Conservation (phyloP, 2,888 invertebrate species). For the Caenorhabditis sp. region DNA sequence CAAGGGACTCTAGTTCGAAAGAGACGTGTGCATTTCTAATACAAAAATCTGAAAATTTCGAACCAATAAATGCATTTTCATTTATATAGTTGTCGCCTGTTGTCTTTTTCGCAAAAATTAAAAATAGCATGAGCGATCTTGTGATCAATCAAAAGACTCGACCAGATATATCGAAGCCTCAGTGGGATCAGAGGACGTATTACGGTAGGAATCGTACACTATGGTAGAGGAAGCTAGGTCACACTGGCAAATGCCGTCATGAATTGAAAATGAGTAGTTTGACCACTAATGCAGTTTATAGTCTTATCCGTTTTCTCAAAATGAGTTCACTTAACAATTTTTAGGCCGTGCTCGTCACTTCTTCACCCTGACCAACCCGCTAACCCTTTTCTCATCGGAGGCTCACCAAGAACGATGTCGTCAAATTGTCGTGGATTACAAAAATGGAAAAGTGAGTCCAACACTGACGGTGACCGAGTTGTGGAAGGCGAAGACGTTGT, state of each 20-base stretch:
- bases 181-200: constrained; percentile 89
- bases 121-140: constrained; percentile 69
- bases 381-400: constrained; percentile 90
- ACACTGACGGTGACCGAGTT: constrained; percentile 89
- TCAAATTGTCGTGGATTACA: constrained; percentile 89
- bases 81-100: neutral
- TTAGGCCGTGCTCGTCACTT: constrained; percentile 93
- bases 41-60: no score
- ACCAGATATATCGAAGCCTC: constrained; percentile 89
- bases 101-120: no score
- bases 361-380: constrained; percentile 93
- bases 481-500: constrained; percentile 94
- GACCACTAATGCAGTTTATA: no score
- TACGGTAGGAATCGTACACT: no score
- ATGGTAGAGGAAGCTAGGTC: no score
- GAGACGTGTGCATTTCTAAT: neutral
- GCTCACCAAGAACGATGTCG: constrained; percentile 89
- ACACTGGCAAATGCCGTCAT: no score
- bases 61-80: constrained; percentile 6
- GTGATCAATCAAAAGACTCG: constrained; percentile 57
- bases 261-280: no score
- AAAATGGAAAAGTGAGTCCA: constrained; percentile 86
- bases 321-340: no score
- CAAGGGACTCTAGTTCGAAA: constrained; percentile 89
- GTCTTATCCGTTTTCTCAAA: no score